Evolutionary conservation across 2,113 vertebrate species (phyloP).

Genomic region (Chunga burmeisteri): DNA sequence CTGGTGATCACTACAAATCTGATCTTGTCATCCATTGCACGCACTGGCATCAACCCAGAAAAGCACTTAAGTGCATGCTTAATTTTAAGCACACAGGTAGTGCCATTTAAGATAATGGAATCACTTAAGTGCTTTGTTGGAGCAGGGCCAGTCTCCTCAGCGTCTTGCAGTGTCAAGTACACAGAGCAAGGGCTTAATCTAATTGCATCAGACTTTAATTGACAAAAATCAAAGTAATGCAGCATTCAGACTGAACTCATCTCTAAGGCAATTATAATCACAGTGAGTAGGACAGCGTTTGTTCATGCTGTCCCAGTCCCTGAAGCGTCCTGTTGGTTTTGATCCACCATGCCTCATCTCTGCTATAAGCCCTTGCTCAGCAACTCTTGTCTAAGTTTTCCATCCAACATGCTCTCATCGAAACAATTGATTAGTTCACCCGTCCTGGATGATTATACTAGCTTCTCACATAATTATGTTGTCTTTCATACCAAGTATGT

Average conservation of each 20-base stretch:
- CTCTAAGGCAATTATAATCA: neutral
- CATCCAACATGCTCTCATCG: neutral
- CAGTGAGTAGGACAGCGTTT: neutral
- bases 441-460: neutral
- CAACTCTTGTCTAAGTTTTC: neutral
- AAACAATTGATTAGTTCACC: neutral
- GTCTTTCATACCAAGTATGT: neutral
- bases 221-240: conserved; percentile 36
- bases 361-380: neutral
- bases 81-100: conserved; percentile 44
- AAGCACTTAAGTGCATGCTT: conserved; percentile 45
- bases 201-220: conserved; percentile 52
- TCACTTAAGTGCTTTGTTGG: conserved; percentile 53
- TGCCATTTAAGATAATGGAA: conserved; percentile 54
- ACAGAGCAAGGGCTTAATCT: neutral
- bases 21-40: neutral
- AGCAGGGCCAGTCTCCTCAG: conserved; percentile 28
- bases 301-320: neutral
- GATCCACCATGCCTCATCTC: neutral
- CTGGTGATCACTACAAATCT: neutral
- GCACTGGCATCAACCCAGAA: conserved; percentile 33
- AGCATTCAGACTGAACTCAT: neutral
- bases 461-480: neutral
- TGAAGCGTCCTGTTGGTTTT: neutral
- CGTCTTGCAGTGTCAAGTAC: conserved; percentile 27